Percentiles rank a stretch among this genome's conserved stretches.
These are phyloP conservation scores for Drosophila equinoxialis DNA, from an alignment of 1,140 invertebrate genomes.

Conservation along the genomic window DNA sequence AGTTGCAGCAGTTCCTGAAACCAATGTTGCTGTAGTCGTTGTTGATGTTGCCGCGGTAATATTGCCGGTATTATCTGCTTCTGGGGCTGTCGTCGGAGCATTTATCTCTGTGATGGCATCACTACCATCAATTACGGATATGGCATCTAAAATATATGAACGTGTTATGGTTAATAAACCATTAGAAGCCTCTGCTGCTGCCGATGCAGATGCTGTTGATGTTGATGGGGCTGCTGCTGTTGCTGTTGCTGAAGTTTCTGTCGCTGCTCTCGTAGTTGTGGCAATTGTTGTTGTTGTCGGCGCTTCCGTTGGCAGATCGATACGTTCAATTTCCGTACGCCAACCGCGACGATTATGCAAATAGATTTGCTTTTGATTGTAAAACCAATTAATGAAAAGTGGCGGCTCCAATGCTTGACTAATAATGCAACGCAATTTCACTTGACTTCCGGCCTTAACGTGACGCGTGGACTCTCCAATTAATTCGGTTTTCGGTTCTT, in stretches of 20 bases:
- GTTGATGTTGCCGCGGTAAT: constrained; percentile 13
- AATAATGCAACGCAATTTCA: constrained; percentile 86
- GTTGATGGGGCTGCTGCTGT: constrained; percentile 17
- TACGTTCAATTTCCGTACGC: constrained; percentile 83
- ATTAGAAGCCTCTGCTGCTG: constrained; percentile 43
- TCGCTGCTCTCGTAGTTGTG: constrained; percentile 35
- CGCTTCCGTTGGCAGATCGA: constrained; percentile 74
- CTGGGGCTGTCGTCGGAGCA: constrained; percentile 22
- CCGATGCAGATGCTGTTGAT: constrained; percentile 29
- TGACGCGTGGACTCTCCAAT: constrained; percentile 85
- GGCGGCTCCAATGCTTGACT: constrained; percentile 86
- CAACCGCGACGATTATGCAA: constrained; percentile 81
- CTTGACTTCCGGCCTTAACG: constrained; percentile 86
- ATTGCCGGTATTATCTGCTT: constrained; percentile 7
- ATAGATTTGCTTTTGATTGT: constrained; percentile 84
- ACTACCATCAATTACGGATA: constrained; percentile 61
- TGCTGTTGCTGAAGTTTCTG: constrained; percentile 20
- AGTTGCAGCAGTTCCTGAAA: constrained; percentile 23
- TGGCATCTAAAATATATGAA: constrained; percentile 75
- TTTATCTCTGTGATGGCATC: constrained; percentile 30
- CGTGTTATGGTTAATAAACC: constrained; percentile 62
- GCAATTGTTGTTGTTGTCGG: constrained; percentile 54
- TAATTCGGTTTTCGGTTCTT: constrained; percentile 86
- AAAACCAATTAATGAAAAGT: constrained; percentile 87
- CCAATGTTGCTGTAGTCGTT: constrained; percentile 22